Percentiles rank a stretch among this genome's conserved stretches.
Evolutionary conservation across 2,797 vertebrate genomes (phyloP).

Genomic region (Bovichtus variegatus): DNA sequence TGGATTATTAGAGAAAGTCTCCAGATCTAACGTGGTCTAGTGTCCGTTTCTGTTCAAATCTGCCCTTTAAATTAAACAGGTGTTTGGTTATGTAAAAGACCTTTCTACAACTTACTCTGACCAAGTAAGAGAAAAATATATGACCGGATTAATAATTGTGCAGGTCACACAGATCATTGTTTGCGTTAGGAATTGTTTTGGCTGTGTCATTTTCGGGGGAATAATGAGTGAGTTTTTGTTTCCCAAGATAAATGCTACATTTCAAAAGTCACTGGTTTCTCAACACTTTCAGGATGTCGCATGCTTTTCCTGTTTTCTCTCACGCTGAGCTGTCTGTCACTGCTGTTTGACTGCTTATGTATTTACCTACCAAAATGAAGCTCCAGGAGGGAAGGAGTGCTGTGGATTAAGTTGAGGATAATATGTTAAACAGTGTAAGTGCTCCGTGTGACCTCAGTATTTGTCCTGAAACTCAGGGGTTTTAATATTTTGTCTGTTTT

Average conservation of each 20-base stretch:
- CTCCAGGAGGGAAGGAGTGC: not conserved
- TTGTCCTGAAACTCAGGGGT: slow-evolving; percentile 83
- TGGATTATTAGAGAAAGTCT: slow-evolving; percentile 15
- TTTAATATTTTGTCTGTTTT: slow-evolving; percentile 60
- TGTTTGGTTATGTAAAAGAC: not conserved
- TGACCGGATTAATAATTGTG: slow-evolving; percentile 1
- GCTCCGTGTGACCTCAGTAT: slow-evolving; percentile 53
- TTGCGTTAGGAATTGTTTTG: not conserved
- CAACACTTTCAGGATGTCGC: not conserved
- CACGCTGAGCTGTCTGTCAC: slow-evolving; percentile 15
- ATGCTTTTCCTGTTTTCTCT: slow-evolving; percentile 24
- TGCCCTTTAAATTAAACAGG: not conserved
- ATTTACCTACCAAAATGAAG: not conserved
- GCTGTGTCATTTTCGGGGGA: not conserved
- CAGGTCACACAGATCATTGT: not conserved
- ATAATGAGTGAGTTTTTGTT: not conserved
- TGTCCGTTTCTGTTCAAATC: slow-evolving; percentile 21
- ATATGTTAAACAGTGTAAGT: slow-evolving; percentile 38
- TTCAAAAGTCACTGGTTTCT: not conserved
- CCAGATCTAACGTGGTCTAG: not conserved
- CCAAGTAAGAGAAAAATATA: not conserved
- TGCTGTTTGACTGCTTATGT: not conserved
- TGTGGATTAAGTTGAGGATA: slow-evolving; percentile 16
- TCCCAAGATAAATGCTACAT: not conserved
- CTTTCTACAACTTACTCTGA: not conserved